Evolutionary conservation across 2,113 vertebrate species (phyloP).

Genomic region (Osmerus eperlanus): DNA sequence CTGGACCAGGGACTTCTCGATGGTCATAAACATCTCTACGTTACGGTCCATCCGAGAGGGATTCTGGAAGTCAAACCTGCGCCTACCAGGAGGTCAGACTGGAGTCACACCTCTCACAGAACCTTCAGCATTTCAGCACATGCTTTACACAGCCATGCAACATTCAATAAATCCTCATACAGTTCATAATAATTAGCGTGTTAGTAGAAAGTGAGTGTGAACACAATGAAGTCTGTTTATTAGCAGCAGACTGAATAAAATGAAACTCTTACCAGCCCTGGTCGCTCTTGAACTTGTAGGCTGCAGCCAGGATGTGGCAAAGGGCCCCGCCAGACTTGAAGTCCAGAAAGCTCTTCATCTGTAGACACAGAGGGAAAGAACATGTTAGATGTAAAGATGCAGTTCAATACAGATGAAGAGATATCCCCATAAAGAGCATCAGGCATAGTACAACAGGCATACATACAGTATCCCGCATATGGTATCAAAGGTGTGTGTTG

Average conservation of each 20-base stretch:
- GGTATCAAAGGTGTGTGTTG: background rate
- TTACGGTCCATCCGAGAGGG: constrained; percentile 97
- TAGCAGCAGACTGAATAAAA: constrained; percentile 24
- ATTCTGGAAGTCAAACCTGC: constrained; percentile 98
- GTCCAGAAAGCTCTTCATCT: constrained; percentile 98
- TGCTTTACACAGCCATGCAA: background rate
- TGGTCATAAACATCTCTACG: constrained; percentile 98
- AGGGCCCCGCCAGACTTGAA: constrained; percentile 95
- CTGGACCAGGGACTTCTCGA: constrained; percentile 95
- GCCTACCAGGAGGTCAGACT: constrained; percentile 81
- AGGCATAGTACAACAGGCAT: constrained; percentile 1
- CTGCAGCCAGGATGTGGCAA: constrained; percentile 94
- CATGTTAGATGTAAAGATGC: too few species aligned
- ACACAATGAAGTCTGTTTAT: background rate
- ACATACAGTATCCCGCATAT: background rate
- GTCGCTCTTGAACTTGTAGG: constrained; percentile 99
- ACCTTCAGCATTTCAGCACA: background rate
- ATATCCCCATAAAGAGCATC: background rate
- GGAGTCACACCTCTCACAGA: constrained; percentile 62
- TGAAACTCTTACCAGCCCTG: constrained; percentile 90
- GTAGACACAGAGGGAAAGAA: constrained; percentile 36
- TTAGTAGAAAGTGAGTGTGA: too few species aligned
- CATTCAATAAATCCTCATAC: background rate
- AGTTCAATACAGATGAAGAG: background rate
- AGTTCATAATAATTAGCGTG: too few species aligned